Evolutionary conservation across 1,140 invertebrate genomes (phyloP).

Genomic region (Zaprionus gabonicus): DNA sequence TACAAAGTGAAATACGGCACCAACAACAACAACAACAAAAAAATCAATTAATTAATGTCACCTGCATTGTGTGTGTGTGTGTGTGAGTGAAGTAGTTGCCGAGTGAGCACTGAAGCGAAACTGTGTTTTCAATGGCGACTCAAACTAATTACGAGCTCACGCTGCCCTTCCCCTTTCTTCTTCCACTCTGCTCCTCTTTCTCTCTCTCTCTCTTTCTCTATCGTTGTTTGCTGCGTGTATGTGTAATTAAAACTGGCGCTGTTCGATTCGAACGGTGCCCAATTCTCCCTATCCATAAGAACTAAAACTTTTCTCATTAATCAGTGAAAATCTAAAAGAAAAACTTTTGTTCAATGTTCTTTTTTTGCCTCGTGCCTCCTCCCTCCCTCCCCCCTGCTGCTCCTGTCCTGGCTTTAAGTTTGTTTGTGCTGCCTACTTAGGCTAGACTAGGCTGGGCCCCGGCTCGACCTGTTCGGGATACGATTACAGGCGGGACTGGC

Average conservation of each 20-base stretch:
- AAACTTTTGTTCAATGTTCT: constrained; percentile 74
- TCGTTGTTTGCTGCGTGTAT: constrained; percentile 41
- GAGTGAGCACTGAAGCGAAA: constrained; percentile 55
- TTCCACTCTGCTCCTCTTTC: background rate
- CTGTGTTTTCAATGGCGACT: constrained; percentile 64
- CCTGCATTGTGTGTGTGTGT: constrained; percentile 48
- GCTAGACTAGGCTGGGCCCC: constrained; percentile 22
- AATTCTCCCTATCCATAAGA: constrained; percentile 53
- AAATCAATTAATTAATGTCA: constrained; percentile 83
- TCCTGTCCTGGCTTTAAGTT: constrained; percentile 64
- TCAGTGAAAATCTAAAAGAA: constrained; percentile 83
- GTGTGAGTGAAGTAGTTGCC: constrained; percentile 2
- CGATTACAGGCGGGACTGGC: constrained; percentile 25
- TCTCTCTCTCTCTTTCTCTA: background rate
- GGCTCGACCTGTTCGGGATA: constrained; percentile 5
- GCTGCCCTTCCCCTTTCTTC: background rate
- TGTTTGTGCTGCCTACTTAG: constrained; percentile 59
- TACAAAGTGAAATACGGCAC: constrained; percentile 1
- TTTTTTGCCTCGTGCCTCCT: background rate
- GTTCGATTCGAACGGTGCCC: constrained; percentile 45
- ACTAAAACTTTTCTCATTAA: constrained; percentile 83
- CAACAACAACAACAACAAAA: constrained; percentile 39
- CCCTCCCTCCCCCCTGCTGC: constrained; percentile 11
- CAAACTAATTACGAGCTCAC: constrained; percentile 66
- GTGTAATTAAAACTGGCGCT: constrained; percentile 80